phyloP scores from a whole-genome alignment of 64 coral and sea anemone species.

The Cladopsammia gracilis region DNA sequence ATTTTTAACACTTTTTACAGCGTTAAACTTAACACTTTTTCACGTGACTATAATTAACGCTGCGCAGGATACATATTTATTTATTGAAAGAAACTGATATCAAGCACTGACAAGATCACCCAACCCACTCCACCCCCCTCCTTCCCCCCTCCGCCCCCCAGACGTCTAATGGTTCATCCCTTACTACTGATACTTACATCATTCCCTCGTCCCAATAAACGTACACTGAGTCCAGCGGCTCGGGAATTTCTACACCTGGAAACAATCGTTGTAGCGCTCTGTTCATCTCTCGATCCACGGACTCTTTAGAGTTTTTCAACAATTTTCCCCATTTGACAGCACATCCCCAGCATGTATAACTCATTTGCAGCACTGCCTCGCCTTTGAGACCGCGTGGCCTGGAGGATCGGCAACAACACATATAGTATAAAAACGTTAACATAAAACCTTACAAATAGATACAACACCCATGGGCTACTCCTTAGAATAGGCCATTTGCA shows the following conservation, averaged over 20 bases:
- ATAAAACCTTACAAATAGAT: no score
- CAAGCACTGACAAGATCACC: no score
- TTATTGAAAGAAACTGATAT: no score
- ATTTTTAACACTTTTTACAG: no score
- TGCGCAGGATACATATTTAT: no score
- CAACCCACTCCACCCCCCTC: no score
- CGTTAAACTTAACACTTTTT: no score
- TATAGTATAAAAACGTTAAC: no score
- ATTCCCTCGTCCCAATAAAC: background rate
- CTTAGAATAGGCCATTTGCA: no score
- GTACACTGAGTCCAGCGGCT: background rate
- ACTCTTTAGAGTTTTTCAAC: background rate
- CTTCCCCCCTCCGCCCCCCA: background rate
- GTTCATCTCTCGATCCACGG: background rate
- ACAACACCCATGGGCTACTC: no score
- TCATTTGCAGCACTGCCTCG: conserved; percentile 6
- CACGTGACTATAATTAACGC: no score
- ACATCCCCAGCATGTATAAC: background rate
- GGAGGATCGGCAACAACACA: no score
- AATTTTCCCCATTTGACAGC: conserved; percentile 28
- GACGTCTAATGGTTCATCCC: background rate
- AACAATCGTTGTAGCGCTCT: background rate
- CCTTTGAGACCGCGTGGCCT: conserved; percentile 17
- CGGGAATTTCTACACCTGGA: background rate
- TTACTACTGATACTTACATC: background rate